Evolutionary conservation across 2,888 invertebrate genomes (phyloP), one percentile per base, ranked within the genome.

Genomic region (Lymantria monacha): DNA sequence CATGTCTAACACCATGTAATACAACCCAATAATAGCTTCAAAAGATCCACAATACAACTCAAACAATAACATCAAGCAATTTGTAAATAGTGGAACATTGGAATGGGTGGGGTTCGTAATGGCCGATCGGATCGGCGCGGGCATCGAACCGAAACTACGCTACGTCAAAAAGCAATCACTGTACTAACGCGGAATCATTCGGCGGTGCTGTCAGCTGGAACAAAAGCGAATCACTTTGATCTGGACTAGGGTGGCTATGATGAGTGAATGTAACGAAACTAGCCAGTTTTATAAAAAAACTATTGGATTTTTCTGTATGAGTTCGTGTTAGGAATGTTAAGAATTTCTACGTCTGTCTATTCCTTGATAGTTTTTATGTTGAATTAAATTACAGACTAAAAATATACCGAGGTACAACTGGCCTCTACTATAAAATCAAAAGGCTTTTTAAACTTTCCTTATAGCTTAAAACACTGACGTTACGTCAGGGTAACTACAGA

Each of bases 191-290:
- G 78, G 74, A 81, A 83, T 83, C 79, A 85, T 83, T 81, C 78
- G 72, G 55, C 69, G 68, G 70, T 69, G 75, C 83, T 72, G 72
- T 81, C 79, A 79, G 67, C 77, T 78, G 85, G 81, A 87, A 87
- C 85, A 76, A 83, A 81, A 84, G 83, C 79, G 83, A 83, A 87
- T 81, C 86, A 79, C 84, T 86, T 82, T 84, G 83, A 81, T 79
- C 83, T 76, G 77, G 54, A 59, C 50, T 64, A 57, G 63, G 75
- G 74, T 70, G 68, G 36, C 75, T 69, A 72, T 44, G 48, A 10
- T 45, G 22, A 30, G 51, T 15, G 42, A 41, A 41, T 55, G 57
- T 54, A 50, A 57, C 57, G 53, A 46, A 63, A 67, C 63, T 44
- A 46, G 52, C 46, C 50, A 31, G 33, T 13, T n/a, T 2, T 7